Base-by-base conservation (phyloP, 2,113 vertebrate species). In the Thymallus thymallus region DNA sequence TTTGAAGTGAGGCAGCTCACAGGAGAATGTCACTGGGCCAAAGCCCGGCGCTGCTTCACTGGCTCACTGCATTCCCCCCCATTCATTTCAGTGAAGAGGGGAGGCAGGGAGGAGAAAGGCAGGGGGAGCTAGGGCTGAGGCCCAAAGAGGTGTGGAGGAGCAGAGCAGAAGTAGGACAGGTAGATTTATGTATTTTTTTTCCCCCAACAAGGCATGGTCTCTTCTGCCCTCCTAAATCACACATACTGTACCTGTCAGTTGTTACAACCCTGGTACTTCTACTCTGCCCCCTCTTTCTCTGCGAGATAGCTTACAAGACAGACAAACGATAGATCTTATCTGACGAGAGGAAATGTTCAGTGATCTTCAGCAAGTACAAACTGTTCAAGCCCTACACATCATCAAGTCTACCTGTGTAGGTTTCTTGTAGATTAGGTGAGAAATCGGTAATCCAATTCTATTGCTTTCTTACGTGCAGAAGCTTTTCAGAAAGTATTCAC, bases 1-100 rank as follows among this genome's bases (percentile, higher is more conserved):
- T 92, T 92, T 92, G 90, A 92, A 89, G 88, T 86, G 84, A 86
- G 85, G 48, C 75, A 41, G 81, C 86, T 69, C 87, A 80, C 83
- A 86, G 90, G 87, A 92, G 91, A 91, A 88, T 80, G 89, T 91
- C 88, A 87, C 81, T 78, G 76, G 79, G 87, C 87, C 79, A 86
- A 82, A 80, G 76, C 84, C 84, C 79, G 73, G 84, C 85, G 45
- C 87, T 75, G 84, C 88, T 86, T 74, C 87, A 84, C 87, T 89
- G 86, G 90, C 89, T 92, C 89, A 90, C 84, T 77, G 63, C 89
- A 89, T 89, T 87, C 88, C 82, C 85, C 85, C 76, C 80, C 85
- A 88, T 89, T 91, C 85, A 89, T 89, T 84, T 89, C 76, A 88
- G 86, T 64, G 60, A 64, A 82, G 81, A 83, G 80, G 51, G 72